A percentile compares a stretch with the other conserved stretches of the same genome.
These are phyloP conservation scores for Zaprionus nigranus DNA, from an alignment of 1,140 invertebrate species.

Conservation along the genomic window DNA sequence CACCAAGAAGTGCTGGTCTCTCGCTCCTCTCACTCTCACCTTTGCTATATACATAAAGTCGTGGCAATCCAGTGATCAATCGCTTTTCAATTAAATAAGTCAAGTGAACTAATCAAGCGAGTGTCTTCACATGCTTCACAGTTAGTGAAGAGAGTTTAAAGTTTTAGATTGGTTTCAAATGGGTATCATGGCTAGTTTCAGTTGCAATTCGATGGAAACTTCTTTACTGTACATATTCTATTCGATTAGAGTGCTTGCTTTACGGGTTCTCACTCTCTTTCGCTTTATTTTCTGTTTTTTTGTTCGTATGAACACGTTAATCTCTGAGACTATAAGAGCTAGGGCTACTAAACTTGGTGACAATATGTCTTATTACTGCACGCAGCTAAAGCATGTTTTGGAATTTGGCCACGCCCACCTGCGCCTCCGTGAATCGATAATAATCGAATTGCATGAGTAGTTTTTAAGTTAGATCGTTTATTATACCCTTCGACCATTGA, in stretches of 20 bases:
- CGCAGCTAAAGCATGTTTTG: not conserved
- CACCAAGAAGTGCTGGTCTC: not conserved
- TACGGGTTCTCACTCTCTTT: no score
- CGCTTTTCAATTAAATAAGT: not conserved
- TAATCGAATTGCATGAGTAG: not conserved
- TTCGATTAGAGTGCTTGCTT: no score
- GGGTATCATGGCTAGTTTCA: no score
- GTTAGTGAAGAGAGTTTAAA: not conserved
- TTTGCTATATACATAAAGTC: not conserved
- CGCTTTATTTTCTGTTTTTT: no score
- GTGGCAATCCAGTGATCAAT: not conserved
- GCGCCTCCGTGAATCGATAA: not conserved
- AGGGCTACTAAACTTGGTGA: not conserved
- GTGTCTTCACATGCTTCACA: no score
- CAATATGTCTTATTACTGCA: not conserved
- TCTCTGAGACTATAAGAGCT: not conserved
- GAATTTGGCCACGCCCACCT: not conserved
- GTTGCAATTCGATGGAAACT: no score
- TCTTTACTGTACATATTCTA: no score
- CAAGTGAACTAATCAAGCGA: not conserved
- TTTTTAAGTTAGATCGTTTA: no score
- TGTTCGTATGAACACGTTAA: not conserved
- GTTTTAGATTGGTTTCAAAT: no score
- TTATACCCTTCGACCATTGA: no score
- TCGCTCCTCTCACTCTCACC: not conserved